These are phyloP conservation scores for Brachionus koreanus DNA, from an alignment of 1,140 invertebrate genomes.

Conservation along the genomic window DNA sequence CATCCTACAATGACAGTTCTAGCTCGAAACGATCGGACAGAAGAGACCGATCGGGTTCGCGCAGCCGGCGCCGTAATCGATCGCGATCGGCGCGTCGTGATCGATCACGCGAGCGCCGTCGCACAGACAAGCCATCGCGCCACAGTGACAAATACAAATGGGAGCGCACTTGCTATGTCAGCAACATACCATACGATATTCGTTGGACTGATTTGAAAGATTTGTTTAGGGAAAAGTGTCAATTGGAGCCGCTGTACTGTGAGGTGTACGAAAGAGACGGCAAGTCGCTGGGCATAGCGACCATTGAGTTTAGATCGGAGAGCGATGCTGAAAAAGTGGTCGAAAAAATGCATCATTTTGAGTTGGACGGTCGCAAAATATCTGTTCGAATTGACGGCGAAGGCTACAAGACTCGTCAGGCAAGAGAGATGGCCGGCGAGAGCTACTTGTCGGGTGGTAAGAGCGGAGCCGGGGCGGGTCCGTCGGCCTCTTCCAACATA, in stretches of 20 bases:
- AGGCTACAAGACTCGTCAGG: slow-evolving; percentile 23
- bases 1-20: neutral
- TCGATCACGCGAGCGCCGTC: neutral
- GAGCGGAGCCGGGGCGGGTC: neutral
- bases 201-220: slow-evolving; percentile 96
- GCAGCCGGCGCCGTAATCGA: neutral
- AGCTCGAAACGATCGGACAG: neutral
- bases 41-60: neutral
- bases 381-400: slow-evolving; percentile 78
- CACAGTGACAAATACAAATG: slow-evolving; percentile 39
- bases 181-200: slow-evolving; percentile 95
- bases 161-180: slow-evolving; percentile 70
- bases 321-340: slow-evolving; percentile 85
- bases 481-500: neutral
- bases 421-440: slow-evolving; percentile 22
- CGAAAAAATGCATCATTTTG: slow-evolving; percentile 89
- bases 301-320: slow-evolving; percentile 85
- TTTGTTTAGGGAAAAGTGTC: slow-evolving; percentile 72
- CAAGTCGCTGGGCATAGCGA: slow-evolving; percentile 85
- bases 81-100: neutral
- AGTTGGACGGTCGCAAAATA: slow-evolving; percentile 84
- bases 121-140: neutral
- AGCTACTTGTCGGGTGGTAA: neutral
- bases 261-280: slow-evolving; percentile 91
- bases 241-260: slow-evolving; percentile 81